phyloP scores from a whole-genome alignment of 2,113 vertebrate genomes.

The Nerophis ophidion region DNA sequence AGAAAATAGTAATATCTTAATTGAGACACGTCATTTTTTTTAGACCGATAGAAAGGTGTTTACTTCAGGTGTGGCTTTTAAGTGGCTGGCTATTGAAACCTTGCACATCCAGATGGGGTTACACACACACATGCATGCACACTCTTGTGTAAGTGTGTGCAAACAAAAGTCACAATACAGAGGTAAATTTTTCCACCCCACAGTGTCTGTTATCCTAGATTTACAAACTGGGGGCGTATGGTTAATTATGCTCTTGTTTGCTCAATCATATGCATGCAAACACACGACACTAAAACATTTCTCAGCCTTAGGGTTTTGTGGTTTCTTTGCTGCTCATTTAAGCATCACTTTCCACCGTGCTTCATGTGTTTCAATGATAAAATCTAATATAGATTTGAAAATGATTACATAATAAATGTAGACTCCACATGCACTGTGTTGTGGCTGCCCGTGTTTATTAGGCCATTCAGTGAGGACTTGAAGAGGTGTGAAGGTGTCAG shows the following conservation, averaged over 20 bases:
- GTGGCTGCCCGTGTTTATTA: conserved; percentile 30
- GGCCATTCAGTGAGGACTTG: conserved; percentile 30
- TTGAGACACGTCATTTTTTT: conserved; percentile 30
- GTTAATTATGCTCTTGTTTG: conserved; percentile 3
- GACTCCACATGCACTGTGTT: conserved; percentile 7
- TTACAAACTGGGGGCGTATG: conserved; percentile 34
- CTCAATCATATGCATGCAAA: conserved; percentile 8
- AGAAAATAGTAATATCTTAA: conserved; percentile 40
- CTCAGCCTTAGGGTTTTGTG: conserved; percentile 45
- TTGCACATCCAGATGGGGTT: conserved; percentile 29
- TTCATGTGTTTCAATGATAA: conserved; percentile 40
- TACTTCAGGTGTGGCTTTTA: conserved; percentile 43
- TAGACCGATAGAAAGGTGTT: conserved; percentile 34
- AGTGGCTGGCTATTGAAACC: conserved; percentile 24
- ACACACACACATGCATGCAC: conserved; percentile 16
- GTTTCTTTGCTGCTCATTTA: conserved; percentile 54
- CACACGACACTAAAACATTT: conserved; percentile 32
- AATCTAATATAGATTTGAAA: conserved; percentile 32
- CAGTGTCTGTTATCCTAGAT: conserved; percentile 43
- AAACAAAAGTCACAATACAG: conserved; percentile 37
- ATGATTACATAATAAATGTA: conserved; percentile 17
- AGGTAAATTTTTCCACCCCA: conserved; percentile 42
- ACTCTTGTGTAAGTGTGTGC: conserved; percentile 6
- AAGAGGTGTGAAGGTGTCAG: conserved; percentile 32
- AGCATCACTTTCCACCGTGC: conserved; percentile 41